Evolutionary conservation across 2,797 vertebrate genomes (phyloP), one percentile per base, ranked within the genome.

Genomic region (Peromyscus eremicus): DNA sequence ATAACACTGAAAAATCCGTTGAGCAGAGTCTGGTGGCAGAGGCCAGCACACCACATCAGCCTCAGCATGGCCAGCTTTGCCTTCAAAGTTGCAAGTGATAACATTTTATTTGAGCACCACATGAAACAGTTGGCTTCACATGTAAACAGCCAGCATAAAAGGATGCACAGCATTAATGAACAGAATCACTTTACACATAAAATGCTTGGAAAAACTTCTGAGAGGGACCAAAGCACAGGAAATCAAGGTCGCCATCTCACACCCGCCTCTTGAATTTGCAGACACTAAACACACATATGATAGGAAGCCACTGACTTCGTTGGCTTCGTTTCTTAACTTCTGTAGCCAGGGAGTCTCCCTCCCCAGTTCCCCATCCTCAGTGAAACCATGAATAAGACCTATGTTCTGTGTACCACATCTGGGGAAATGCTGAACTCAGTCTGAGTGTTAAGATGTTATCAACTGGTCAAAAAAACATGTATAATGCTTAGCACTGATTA

Each of bases 331-430:
- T 68, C 83, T 93, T 29, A 85, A 27, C 52, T 66, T 85, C 37
- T 40, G 55, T 52, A 76, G 55, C n/a, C 55, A 66, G 11, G 34
- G 52, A 68, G n/a, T 81, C 37, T 57, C 5, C n/a, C 25, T 27
- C 23, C 13, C 3, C 21, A 23, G 64, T 17, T 19, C 0, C 19
- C 0, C 5, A 0, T 4, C 23, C 68, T 19, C 19, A 43, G 0
- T 11, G 64, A 94, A 88, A 46, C 21, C 43, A 88, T 14, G 46
- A 40, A 43, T 19, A 75, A 66, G 71, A 62, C 5, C 52, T 62
- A 19, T 64, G 12, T 76, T 94, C 6, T 16, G 14, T 32, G 12
- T 16, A 60, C 62, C 21, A 34, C 21, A 37, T 77, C 92, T 92
- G 64, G 25, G 49, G 49, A 94, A 79, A 86, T 86, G 43, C 19